Percentiles rank a stretch among this genome's conserved stretches.
These are phyloP conservation scores for Netelia inedita DNA, from an alignment of 2,888 invertebrate genomes.

Conservation along the genomic window DNA sequence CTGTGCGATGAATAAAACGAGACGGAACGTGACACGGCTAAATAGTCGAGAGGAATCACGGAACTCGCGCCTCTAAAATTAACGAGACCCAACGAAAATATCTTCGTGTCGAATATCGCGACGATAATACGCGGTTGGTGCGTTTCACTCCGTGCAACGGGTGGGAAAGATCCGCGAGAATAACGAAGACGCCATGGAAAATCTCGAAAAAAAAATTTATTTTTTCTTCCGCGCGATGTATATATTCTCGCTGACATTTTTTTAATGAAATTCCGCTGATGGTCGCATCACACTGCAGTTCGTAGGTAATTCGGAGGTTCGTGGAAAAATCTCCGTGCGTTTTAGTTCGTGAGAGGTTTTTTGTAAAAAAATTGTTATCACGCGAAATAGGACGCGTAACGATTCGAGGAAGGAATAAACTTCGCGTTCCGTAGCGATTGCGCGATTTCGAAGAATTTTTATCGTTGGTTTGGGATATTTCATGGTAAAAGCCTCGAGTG, in stretches of 20 bases:
- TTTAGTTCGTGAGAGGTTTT: neutral
- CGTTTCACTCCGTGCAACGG: neutral
- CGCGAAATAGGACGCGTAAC: no score
- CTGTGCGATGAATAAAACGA: slow-evolving; percentile 54
- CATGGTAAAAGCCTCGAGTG: no score
- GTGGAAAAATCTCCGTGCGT: neutral
- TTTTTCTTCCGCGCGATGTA: no score
- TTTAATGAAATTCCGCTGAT: slow-evolving; percentile 5
- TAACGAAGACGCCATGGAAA: neutral
- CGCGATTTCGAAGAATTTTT: no score
- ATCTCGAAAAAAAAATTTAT: neutral
- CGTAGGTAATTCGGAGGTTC: neutral
- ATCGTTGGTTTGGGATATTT: no score
- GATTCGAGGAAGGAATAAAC: no score
- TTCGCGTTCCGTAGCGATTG: no score
- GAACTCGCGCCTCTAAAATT: slow-evolving; percentile 64
- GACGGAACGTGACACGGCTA: slow-evolving; percentile 45
- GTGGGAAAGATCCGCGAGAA: slow-evolving; percentile 21
- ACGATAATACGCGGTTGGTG: slow-evolving; percentile 10
- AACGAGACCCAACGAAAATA: slow-evolving; percentile 64
- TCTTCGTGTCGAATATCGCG: slow-evolving; percentile 56
- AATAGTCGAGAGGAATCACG: slow-evolving; percentile 50
- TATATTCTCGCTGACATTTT: no score
- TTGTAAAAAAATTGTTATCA: no score
- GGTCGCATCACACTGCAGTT: neutral